These are phyloP conservation scores for Odontomyia ornata DNA, from an alignment of 2,888 invertebrate genomes.

Conservation along the genomic window DNA sequence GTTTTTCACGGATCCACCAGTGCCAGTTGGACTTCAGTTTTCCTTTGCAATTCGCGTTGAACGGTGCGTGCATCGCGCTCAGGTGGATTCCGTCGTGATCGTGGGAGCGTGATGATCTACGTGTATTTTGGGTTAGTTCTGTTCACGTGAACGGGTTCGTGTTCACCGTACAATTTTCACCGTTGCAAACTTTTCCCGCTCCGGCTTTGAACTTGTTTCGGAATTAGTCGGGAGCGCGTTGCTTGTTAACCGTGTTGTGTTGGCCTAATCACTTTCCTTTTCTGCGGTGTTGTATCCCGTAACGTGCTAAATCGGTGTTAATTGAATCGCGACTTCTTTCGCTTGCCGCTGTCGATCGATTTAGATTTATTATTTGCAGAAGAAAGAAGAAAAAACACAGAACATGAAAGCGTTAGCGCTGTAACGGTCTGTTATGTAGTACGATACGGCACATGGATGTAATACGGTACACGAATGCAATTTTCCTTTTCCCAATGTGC, in stretches of 20 bases:
- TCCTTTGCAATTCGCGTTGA: conserved; percentile 22
- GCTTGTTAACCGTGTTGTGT: background rate
- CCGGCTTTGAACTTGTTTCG: background rate
- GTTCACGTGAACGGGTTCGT: background rate
- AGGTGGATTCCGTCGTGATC: conserved; percentile 8
- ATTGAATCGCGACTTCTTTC: background rate
- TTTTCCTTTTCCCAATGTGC: background rate
- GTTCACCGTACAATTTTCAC: background rate
- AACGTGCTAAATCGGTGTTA: background rate
- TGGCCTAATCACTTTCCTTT: background rate
- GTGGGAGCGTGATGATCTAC: conserved; percentile 3
- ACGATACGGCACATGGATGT: too few relatives aligned
- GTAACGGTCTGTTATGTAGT: too few relatives aligned
- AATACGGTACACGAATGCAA: background rate
- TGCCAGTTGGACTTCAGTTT: background rate
- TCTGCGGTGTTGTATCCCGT: background rate
- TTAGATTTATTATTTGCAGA: too few relatives aligned
- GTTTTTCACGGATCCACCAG: background rate
- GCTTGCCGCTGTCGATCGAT: background rate
- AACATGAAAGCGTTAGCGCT: too few relatives aligned
- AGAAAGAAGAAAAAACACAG: too few relatives aligned
- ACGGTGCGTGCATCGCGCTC: conserved; percentile 4
- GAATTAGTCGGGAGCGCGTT: background rate
- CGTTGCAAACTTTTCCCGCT: background rate
- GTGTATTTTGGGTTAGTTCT: background rate